Evolutionary conservation across 2,797 vertebrate species (phyloP).

Genomic region (Argya squamiceps): DNA sequence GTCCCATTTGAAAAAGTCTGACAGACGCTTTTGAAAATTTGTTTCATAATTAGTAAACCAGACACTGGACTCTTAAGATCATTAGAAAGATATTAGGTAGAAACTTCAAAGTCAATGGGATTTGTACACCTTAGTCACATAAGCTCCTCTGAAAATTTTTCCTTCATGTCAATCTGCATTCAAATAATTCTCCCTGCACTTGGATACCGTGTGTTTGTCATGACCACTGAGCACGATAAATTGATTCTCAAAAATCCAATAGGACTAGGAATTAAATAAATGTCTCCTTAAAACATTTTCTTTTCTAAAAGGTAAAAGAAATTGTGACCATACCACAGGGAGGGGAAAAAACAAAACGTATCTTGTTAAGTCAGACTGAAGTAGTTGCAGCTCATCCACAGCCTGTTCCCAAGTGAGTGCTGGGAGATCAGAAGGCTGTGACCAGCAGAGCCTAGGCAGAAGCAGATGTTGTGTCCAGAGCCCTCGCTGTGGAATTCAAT

Average conservation of each 20-base stretch:
- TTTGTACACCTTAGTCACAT: conserved; percentile 20
- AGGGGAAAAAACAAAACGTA: not conserved
- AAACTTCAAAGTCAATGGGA: conserved; percentile 36
- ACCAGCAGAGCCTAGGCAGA: conserved; percentile 46
- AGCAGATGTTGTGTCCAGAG: conserved; percentile 57
- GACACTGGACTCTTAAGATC: conserved; percentile 22
- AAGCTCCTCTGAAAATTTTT: conserved; percentile 16
- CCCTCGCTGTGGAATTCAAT: not conserved
- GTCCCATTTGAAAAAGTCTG: not conserved
- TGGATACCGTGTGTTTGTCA: not conserved
- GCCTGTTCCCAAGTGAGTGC: conserved; percentile 13
- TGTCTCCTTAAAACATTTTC: not conserved
- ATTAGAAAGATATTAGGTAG: conserved; percentile 31
- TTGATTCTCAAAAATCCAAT: not conserved
- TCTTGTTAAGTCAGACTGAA: conserved; percentile 29
- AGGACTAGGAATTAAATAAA: conserved; percentile 3
- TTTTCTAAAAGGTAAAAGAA: conserved; percentile 1
- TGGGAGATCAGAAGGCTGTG: conserved; percentile 50
- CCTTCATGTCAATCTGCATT: conserved; percentile 10
- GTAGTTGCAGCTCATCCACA: conserved; percentile 58
- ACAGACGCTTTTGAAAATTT: not conserved
- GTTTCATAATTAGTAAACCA: conserved; percentile 26
- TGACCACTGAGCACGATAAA: not conserved
- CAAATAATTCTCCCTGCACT: not conserved
- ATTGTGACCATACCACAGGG: not conserved